These are phyloP conservation scores for Conus betulinus DNA, from an alignment of 1,140 invertebrate species.

Conservation along the genomic window DNA sequence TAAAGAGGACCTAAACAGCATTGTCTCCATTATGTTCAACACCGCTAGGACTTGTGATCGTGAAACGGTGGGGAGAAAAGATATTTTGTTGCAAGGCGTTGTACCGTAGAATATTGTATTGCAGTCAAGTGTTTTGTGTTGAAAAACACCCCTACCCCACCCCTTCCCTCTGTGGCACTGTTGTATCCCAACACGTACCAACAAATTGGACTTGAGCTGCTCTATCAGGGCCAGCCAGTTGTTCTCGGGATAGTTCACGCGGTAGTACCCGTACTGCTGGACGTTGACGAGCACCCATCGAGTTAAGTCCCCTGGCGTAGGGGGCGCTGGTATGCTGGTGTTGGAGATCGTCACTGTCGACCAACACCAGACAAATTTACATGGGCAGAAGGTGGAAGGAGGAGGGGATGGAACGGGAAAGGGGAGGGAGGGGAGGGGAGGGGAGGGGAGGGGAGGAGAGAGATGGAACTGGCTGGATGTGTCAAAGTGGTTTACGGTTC, in stretches of 20 bases:
- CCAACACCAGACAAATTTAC: too few species aligned
- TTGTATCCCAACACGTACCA: slow-evolving; percentile 47
- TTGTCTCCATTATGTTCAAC: too few species aligned
- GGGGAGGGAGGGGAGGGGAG: neutral
- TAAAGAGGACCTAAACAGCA: too few species aligned
- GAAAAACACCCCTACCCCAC: too few species aligned
- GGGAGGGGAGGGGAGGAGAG: neutral
- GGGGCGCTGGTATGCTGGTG: neutral
- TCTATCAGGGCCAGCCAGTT: slow-evolving; percentile 63
- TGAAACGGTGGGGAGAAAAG: too few species aligned
- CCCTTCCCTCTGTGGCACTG: too few species aligned
- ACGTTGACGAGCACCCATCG: slow-evolving; percentile 68
- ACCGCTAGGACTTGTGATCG: too few species aligned
- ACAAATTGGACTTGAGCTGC: slow-evolving; percentile 80
- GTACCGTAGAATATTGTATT: too few species aligned
- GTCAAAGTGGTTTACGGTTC: neutral
- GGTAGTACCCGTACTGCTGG: slow-evolving; percentile 87
- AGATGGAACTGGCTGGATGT: neutral
- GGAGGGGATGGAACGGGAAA: neutral
- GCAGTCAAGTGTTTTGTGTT: too few species aligned
- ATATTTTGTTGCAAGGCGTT: too few species aligned
- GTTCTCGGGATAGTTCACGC: slow-evolving; percentile 88
- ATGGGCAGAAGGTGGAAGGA: neutral
- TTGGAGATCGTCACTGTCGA: neutral
- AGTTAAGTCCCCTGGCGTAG: neutral